These are phyloP conservation scores for Digitonthophagus gazella DNA, from an alignment of 2,888 invertebrate species.

Conservation along the genomic window DNA sequence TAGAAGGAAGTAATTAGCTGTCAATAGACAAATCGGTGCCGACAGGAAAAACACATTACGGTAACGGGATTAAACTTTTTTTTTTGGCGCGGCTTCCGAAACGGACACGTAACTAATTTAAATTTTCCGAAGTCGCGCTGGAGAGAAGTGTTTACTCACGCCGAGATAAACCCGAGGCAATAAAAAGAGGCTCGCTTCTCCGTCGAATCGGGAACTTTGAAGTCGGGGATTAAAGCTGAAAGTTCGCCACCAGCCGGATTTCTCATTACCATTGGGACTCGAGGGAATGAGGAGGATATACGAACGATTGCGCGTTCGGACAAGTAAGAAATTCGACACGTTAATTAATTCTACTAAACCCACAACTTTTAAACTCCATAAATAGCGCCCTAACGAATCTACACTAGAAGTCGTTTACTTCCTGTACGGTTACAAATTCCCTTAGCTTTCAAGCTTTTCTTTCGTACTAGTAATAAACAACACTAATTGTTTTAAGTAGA, in stretches of 20 bases:
- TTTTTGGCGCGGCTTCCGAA: background rate
- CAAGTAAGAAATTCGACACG: slow-evolving; percentile 14
- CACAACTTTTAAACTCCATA: slow-evolving; percentile 6
- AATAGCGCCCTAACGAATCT: slow-evolving; percentile 15
- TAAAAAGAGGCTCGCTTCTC: slow-evolving; percentile 1
- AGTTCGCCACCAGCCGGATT: slow-evolving; percentile 10
- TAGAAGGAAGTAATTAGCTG: background rate
- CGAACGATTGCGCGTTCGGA: background rate
- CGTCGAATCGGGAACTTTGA: slow-evolving; percentile 4
- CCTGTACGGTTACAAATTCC: too few relatives aligned
- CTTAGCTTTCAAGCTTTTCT: too few relatives aligned
- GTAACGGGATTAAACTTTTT: background rate
- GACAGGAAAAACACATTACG: background rate
- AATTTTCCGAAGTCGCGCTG: background rate
- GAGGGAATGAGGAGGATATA: background rate
- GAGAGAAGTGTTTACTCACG: background rate
- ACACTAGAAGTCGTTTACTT: background rate
- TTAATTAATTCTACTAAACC: slow-evolving; percentile 15
- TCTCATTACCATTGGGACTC: slow-evolving; percentile 4
- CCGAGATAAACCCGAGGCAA: background rate
- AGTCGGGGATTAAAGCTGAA: slow-evolving; percentile 9
- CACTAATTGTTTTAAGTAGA: too few relatives aligned
- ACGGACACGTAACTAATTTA: slow-evolving; percentile 9
- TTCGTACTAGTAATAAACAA: too few relatives aligned
- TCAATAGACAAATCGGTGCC: background rate